These are phyloP conservation scores for Procavia capensis DNA, from an alignment of 2,113 vertebrate species.

Conservation along the genomic window DNA sequence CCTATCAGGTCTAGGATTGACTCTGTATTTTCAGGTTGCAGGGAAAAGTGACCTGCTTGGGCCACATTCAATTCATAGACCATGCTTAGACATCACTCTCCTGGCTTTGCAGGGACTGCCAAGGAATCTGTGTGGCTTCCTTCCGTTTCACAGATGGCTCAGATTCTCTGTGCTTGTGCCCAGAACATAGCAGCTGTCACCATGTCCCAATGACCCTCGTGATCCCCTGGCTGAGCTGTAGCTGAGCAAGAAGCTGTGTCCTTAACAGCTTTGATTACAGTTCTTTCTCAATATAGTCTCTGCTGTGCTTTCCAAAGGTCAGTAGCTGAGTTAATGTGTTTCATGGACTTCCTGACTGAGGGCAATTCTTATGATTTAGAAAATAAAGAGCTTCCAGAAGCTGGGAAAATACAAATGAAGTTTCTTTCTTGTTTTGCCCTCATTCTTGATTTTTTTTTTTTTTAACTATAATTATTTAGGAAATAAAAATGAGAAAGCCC, in stretches of 20 bases:
- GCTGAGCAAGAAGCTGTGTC: background rate
- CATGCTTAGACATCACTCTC: background rate
- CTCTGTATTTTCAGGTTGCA: background rate
- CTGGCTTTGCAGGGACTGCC: background rate
- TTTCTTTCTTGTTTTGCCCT: background rate
- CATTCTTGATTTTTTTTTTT: background rate
- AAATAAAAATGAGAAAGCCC: background rate
- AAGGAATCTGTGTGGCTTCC: background rate
- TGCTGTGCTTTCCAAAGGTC: conserved; percentile 62
- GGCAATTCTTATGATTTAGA: background rate
- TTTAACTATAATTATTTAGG: background rate
- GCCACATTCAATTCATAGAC: background rate
- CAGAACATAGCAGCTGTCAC: background rate
- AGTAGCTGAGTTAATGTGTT: conserved; percentile 24
- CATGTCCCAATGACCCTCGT: background rate
- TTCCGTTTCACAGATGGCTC: background rate
- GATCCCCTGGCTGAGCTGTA: background rate
- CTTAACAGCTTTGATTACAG: conserved; percentile 47
- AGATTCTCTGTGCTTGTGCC: background rate
- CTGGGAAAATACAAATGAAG: background rate
- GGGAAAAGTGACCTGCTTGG: background rate
- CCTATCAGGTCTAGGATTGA: background rate
- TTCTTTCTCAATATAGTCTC: conserved; percentile 56
- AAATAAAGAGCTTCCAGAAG: background rate
- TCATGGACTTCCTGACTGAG: background rate